Percentiles rank a stretch among this genome's conserved stretches.
These are phyloP conservation scores for Sprattus sprattus DNA, from an alignment of 2,113 vertebrate species.

Conservation along the genomic window DNA sequence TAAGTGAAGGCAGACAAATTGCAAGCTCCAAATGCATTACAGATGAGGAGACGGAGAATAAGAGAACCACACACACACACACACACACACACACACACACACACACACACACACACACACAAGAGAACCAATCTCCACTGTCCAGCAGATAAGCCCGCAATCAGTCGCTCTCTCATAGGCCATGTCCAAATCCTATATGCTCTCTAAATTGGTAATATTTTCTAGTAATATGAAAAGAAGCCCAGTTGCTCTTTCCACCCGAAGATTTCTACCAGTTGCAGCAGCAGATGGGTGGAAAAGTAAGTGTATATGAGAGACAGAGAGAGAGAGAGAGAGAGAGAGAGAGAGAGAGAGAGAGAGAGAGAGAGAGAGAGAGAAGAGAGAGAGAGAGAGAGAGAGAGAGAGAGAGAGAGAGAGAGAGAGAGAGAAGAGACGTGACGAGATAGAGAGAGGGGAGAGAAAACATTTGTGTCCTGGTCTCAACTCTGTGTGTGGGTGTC, in stretches of 20 bases:
- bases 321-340: background rate
- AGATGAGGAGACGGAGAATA: conserved; percentile 17
- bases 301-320: background rate
- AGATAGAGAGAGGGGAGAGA: too few species aligned
- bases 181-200: conserved; percentile 23
- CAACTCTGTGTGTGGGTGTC: background rate
- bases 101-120: too few species aligned
- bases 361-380: background rate
- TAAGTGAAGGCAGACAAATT: conserved; percentile 33
- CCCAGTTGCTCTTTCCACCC: background rate
- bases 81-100: too few species aligned
- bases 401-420: too few species aligned
- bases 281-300: background rate
- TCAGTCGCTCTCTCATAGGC: conserved; percentile 21
- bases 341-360: background rate
- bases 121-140: conserved; percentile 23
- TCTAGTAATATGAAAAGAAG: background rate
- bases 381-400: background rate
- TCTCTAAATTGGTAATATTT: conserved; percentile 21
- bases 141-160: conserved; percentile 29
- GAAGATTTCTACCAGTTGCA: background rate
- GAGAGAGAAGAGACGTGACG: background rate
- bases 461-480: background rate
- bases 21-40: conserved; percentile 23
- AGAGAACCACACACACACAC: too few species aligned